These are phyloP conservation scores for Anniella stebbinsi DNA, from an alignment of 2,797 vertebrate species.

Conservation along the genomic window DNA sequence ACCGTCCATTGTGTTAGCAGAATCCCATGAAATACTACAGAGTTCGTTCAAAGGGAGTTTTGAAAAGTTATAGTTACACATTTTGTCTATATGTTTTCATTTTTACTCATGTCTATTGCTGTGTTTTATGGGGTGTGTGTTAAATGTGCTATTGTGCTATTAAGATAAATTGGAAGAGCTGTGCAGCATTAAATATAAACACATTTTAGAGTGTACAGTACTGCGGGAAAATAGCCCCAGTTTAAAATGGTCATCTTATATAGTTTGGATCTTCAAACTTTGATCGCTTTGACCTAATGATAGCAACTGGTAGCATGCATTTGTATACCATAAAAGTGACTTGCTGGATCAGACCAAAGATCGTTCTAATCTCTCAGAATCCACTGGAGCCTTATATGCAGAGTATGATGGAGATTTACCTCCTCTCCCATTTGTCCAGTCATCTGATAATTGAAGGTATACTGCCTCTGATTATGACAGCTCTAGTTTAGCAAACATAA, in stretches of 20 bases:
- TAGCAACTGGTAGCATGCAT: conserved; percentile 47
- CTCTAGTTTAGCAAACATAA: neutral
- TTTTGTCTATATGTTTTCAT: neutral
- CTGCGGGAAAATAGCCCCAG: neutral
- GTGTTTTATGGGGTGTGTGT: neutral
- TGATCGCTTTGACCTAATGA: conserved; percentile 53
- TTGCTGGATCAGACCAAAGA: neutral
- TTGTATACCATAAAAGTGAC: conserved; percentile 15
- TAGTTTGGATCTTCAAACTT: conserved; percentile 44
- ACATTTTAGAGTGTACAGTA: neutral
- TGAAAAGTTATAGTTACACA: neutral
- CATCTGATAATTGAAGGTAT: too few species aligned
- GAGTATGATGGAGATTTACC: neutral
- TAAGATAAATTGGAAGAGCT: neutral
- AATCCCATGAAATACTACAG: neutral
- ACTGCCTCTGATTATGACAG: neutral
- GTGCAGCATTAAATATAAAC: neutral
- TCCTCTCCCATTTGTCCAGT: neutral
- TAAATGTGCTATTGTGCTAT: conserved; percentile 10
- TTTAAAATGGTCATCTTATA: neutral
- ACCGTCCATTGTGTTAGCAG: neutral
- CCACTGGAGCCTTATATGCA: neutral
- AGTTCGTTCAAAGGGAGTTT: neutral
- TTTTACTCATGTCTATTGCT: neutral
- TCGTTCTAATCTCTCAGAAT: neutral